Evolutionary conservation across 64 coral and sea anemone species (phyloP).

Genomic region (Actinia equina): DNA sequence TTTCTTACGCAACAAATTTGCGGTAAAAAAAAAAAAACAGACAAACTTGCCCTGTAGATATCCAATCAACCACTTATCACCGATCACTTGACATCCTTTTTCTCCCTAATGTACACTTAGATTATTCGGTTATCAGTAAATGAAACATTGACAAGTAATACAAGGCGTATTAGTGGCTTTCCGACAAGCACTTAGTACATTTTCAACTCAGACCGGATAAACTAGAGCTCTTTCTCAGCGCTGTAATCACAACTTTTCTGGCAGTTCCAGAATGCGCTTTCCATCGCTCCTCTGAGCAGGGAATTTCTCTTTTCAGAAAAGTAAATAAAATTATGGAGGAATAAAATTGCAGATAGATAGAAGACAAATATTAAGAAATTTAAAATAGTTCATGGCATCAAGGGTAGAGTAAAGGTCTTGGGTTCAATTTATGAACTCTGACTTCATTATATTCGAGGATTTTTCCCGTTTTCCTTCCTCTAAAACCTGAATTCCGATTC

Average conservation of each 20-base stretch:
- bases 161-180: background rate
- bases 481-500: no score
- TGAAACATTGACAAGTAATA: background rate
- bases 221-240: background rate
- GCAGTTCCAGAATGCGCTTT: background rate
- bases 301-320: background rate
- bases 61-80: background rate
- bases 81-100: background rate
- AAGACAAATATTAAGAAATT: background rate
- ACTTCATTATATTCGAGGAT: no score
- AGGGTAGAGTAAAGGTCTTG: no score
- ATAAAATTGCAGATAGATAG: background rate
- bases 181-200: background rate
- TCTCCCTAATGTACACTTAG: background rate
- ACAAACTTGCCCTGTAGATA: no score
- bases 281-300: background rate
- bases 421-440: no score
- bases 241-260: background rate
- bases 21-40: background rate
- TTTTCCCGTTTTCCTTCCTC: no score
- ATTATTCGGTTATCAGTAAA: background rate
- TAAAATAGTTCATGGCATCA: background rate
- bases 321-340: background rate
- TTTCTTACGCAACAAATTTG: no score
- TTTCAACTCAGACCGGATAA: background rate